Evolutionary conservation across 2,113 vertebrate genomes (phyloP).

Genomic region (Triplophysa siluroides): DNA sequence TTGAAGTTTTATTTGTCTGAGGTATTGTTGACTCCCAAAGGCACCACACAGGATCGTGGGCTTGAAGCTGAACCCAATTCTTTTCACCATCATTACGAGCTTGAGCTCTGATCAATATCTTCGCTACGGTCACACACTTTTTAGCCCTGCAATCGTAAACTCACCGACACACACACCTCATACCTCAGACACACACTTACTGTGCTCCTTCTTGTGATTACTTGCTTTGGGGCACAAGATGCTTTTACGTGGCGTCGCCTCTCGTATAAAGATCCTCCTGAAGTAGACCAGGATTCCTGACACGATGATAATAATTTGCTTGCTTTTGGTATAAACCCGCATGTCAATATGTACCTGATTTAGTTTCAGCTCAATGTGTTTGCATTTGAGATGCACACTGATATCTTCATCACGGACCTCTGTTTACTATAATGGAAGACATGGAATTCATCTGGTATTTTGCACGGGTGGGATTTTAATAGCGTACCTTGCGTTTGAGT

Average conservation of each 20-base stretch:
- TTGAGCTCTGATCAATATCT: constrained; percentile 32
- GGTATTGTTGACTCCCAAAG: constrained; percentile 16
- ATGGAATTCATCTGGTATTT: constrained; percentile 7
- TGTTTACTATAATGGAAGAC: constrained; percentile 10
- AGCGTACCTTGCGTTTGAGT: not conserved
- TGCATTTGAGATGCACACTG: not conserved
- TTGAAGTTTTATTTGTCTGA: constrained; percentile 10
- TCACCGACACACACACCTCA: constrained; percentile 19
- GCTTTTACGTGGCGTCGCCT: constrained; percentile 7
- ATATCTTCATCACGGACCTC: constrained; percentile 35
- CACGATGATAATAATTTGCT: constrained; percentile 12
- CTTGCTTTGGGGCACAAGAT: constrained; percentile 7
- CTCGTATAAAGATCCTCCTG: constrained; percentile 13
- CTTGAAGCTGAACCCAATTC: constrained; percentile 1
- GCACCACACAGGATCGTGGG: constrained; percentile 8
- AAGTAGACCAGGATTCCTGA: not conserved
- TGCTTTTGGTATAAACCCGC: constrained; percentile 22
- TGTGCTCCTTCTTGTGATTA: constrained; percentile 28
- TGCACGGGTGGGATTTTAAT: not conserved
- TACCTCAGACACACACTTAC: constrained; percentile 37
- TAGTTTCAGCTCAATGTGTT: constrained; percentile 2
- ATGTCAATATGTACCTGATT: constrained; percentile 25
- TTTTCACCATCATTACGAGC: constrained; percentile 27
- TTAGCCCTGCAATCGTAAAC: constrained; percentile 27
- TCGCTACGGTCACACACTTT: not conserved